Percentiles rank a stretch among this genome's conserved stretches.
Evolutionary conservation across 2,113 vertebrate genomes (phyloP).

Genomic region (Capricornis sumatraensis): DNA sequence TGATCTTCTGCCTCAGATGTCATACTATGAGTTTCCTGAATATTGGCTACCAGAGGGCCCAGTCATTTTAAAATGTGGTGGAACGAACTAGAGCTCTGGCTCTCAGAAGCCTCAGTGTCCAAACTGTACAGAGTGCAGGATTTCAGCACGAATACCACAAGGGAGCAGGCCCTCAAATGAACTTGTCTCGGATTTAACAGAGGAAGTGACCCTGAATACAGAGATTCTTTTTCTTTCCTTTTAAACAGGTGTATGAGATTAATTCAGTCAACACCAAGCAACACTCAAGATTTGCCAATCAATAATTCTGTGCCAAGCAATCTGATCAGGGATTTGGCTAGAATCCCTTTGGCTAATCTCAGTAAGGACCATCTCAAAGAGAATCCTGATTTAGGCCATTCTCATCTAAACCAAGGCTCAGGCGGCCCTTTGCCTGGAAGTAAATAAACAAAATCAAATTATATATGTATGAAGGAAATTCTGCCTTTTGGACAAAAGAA

Average conservation of each 20-base stretch:
- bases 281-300: slow-evolving; percentile 53
- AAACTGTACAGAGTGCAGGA: not conserved
- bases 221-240: not conserved
- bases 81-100: not conserved
- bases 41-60: not conserved
- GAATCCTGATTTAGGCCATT: slow-evolving; percentile 38
- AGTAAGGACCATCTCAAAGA: slow-evolving; percentile 45
- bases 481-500: not conserved
- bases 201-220: slow-evolving; percentile 42
- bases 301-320: slow-evolving; percentile 68
- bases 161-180: not conserved
- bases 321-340: slow-evolving; percentile 66
- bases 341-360: slow-evolving; percentile 58
- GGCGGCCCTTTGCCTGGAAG: not conserved
- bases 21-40: not conserved
- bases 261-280: slow-evolving; percentile 62
- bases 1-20: not conserved
- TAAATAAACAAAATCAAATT: slow-evolving; percentile 45
- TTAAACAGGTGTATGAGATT: slow-evolving; percentile 69
- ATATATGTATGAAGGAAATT: not conserved
- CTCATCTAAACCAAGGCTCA: slow-evolving; percentile 44
- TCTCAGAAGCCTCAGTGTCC: not conserved
- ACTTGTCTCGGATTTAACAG: slow-evolving; percentile 36
- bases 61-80: not conserved
- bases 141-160: not conserved